These are phyloP conservation scores for Cheilosia urbana DNA, from an alignment of 2,888 invertebrate species.

Conservation along the genomic window DNA sequence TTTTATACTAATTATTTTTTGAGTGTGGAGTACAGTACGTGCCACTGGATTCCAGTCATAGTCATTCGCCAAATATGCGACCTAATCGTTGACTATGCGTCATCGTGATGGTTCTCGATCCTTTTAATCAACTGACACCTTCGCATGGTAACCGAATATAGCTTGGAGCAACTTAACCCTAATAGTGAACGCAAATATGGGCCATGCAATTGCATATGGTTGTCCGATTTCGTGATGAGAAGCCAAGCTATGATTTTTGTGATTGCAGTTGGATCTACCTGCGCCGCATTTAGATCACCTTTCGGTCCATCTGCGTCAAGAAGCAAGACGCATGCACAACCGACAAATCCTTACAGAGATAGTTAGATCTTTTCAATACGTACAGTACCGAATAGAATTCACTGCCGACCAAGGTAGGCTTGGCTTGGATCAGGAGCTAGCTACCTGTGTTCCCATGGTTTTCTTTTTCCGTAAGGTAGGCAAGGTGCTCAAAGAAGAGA, in stretches of 20 bases:
- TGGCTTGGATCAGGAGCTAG: too few species aligned
- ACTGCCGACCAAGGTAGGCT: too few species aligned
- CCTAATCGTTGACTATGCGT: slow-evolving; percentile 48
- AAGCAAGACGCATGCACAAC: slow-evolving; percentile 33
- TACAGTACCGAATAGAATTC: too few species aligned
- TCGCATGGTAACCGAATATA: slow-evolving; percentile 1
- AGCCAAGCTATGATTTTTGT: too few species aligned
- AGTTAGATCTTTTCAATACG: too few species aligned
- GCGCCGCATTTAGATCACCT: slow-evolving; percentile 41
- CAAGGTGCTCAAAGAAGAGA: slow-evolving; percentile 21
- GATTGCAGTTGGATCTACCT: slow-evolving; percentile 33
- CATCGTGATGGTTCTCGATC: slow-evolving; percentile 37
- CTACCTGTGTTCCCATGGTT: too few species aligned
- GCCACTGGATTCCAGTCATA: slow-evolving; percentile 21
- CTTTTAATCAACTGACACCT: slow-evolving; percentile 38
- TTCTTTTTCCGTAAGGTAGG: too few species aligned
- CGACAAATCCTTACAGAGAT: neutral
- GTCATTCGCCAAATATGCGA: slow-evolving; percentile 55
- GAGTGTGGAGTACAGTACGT: slow-evolving; percentile 29
- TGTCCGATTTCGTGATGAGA: neutral
- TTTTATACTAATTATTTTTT: too few species aligned
- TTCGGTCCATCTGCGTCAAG: slow-evolving; percentile 22
- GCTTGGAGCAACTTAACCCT: neutral
- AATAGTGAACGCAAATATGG: slow-evolving; percentile 2
- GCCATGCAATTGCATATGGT: too few species aligned